These are phyloP conservation scores for Danaus plexippus DNA, from an alignment of 1,140 invertebrate species.

Conservation along the genomic window DNA sequence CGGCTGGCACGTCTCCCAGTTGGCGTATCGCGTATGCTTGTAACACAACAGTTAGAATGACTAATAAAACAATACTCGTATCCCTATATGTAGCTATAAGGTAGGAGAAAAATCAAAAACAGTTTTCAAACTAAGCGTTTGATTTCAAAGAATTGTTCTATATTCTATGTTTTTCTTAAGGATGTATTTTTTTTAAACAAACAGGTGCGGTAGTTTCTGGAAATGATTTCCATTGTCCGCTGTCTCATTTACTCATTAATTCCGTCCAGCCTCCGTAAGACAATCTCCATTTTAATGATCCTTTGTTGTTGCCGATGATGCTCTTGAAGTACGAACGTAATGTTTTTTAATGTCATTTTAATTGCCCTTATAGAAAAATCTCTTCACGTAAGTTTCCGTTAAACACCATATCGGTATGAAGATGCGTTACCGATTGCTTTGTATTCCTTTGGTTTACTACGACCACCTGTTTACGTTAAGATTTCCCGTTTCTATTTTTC, in stretches of 20 bases:
- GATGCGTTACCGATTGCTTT: constrained; percentile 14
- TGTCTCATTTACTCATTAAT: too few relatives aligned
- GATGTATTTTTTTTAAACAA: background rate
- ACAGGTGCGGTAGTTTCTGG: background rate
- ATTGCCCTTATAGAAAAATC: constrained; percentile 17
- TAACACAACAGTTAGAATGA: too few relatives aligned
- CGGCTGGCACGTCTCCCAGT: too few relatives aligned
- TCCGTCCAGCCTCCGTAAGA: background rate
- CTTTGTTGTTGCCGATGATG: constrained; percentile 18
- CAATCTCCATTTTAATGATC: constrained; percentile 14
- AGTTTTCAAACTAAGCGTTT: too few relatives aligned
- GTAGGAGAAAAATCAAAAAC: too few relatives aligned
- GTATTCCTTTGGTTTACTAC: constrained; percentile 18
- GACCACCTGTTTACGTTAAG: constrained; percentile 23
- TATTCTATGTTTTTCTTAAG: background rate
- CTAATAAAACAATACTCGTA: too few relatives aligned
- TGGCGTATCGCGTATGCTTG: too few relatives aligned
- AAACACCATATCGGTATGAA: constrained; percentile 24
- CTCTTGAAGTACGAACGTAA: constrained; percentile 2
- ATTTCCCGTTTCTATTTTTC: constrained; percentile 9
- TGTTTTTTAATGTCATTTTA: constrained; percentile 14
- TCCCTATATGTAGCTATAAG: too few relatives aligned
- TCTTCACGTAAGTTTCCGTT: constrained; percentile 28
- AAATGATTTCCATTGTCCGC: too few relatives aligned
- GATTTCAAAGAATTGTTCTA: background rate